Evolutionary conservation across 2,888 invertebrate species (phyloP), one percentile per base, ranked within the genome.

Genomic region (Diaperis boleti): DNA sequence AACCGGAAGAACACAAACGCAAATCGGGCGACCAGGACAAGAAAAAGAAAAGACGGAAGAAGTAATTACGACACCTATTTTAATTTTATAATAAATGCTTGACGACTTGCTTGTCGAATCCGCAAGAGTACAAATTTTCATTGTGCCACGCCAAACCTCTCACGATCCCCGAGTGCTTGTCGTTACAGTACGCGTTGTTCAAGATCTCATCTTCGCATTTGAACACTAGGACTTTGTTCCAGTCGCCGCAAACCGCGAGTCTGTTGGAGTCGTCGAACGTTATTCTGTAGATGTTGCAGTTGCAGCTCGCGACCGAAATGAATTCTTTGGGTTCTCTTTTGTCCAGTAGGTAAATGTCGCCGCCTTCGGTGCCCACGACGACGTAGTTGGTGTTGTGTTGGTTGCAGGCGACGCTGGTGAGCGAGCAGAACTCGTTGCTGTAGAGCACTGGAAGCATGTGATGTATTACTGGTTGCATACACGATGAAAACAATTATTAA

Each of bases 61-160:
- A 45, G 45, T 17, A 42, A 42, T 29, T 31, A 45, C 41, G 29
- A 59, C 39, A 17, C 26, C 15, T 18, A n/a, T 42, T 59, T 15
- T 57, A 44, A 35, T 45, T 56, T 56, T 57, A 62, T 42, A 62
- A 55, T 35, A 42, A 54, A 70, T 83, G 83, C 55, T 75, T 76
- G 13, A 82, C 69, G 22, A 86, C 75, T 69, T 78, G 77, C 64
- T 82, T 82, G 73, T 87, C 87, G 84, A 87, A 87, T 10, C 86
- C 85, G 78, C 87, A 88, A 2, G 87, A 84, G 67, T 84, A 83
- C 57, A 88, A 80, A 50, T 78, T 76, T 39, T 80, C 76, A 33
- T 83, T 76, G 61, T 76, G 74, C 88, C 88, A 88, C 2, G 85
- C 81, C 10, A 88, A 69, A 31, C 85, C 87, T 64, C 85, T 82